Base-by-base conservation (phyloP, 1,140 invertebrate species). In the Penaeus indicus region DNA sequence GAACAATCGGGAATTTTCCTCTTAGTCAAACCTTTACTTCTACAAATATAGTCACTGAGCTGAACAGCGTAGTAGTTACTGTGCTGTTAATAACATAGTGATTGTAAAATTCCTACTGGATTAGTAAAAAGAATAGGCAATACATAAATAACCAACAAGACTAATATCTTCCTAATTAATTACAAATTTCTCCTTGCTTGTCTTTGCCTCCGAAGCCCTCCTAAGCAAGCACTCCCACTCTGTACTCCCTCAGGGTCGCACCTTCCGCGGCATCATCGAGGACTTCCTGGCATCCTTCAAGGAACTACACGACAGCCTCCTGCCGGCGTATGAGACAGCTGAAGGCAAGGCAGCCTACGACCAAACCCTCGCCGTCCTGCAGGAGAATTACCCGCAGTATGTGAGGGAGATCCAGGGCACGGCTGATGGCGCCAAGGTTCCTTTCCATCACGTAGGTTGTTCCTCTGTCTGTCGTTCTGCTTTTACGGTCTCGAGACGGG, bases 371-470 rank as follows among this genome's bases (percentile, higher is more conserved):
- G 93, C 93, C 1, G 94, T 94, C 84, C 95, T 96, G 42, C 94
- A 95, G 90, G 92, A 94, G 72, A 95, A 95, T 89, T 97, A 95
- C 93, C 96, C 97, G 0, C 96, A 97, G 86, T 97, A 97, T 91
- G 93, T 97, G 0, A 94, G 95, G 61, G 97, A 97, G 92, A 93
- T 97, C n/a, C 94, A 97, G 92, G 97, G 97, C 61, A 95, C 95
- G 5, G 96, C 97, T 22, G 96, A 97, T 92, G 97, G 97, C 3
- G 95, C 97, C 18, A 93, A 95, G 89, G 95, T 97, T 16, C 95
- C 96, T 2, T 97, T 97, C 92, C 93, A 97, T 91, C 96, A 96
- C 94, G 96, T 96, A 93, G 90, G 78, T 88, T 11, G 38, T 84
- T 13, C 0, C 18, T 47, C 25, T 13, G n/a, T 11, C 47, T 19